These are phyloP conservation scores for Marisa cornuarietis DNA, from an alignment of 1,140 invertebrate genomes.

Conservation along the genomic window DNA sequence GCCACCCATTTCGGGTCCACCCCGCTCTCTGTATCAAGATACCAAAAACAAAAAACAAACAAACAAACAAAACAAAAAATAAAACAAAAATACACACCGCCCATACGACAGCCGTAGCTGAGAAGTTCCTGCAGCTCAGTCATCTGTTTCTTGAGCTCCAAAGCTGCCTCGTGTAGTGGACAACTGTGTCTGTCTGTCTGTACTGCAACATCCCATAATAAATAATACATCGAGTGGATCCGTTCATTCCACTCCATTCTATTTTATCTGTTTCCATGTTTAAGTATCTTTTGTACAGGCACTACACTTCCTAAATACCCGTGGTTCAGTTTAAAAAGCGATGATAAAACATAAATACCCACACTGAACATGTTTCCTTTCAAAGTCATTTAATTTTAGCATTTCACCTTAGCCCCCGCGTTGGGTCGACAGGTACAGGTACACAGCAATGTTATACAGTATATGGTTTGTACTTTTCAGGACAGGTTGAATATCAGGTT, in stretches of 20 bases:
- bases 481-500: too few species aligned
- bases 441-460: too few species aligned
- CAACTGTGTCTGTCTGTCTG: neutral
- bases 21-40: neutral
- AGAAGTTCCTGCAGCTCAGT: slow-evolving; percentile 14
- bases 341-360: neutral
- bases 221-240: too few species aligned
- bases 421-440: too few species aligned
- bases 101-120: slow-evolving; percentile 13
- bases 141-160: slow-evolving; percentile 16
- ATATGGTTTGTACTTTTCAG: too few species aligned
- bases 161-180: slow-evolving; percentile 2
- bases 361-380: neutral
- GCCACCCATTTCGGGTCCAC: neutral
- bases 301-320: neutral
- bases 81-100: neutral
- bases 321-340: neutral
- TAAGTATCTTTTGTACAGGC: neutral
- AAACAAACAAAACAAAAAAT: neutral
- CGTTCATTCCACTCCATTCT: neutral
- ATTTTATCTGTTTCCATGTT: neutral
- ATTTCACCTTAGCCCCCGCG: too few species aligned
- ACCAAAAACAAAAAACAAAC: neutral
- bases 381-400: neutral
- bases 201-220: neutral